Evolutionary conservation across 2,113 vertebrate genomes (phyloP).

Genomic region (Seriola rivoliana): DNA sequence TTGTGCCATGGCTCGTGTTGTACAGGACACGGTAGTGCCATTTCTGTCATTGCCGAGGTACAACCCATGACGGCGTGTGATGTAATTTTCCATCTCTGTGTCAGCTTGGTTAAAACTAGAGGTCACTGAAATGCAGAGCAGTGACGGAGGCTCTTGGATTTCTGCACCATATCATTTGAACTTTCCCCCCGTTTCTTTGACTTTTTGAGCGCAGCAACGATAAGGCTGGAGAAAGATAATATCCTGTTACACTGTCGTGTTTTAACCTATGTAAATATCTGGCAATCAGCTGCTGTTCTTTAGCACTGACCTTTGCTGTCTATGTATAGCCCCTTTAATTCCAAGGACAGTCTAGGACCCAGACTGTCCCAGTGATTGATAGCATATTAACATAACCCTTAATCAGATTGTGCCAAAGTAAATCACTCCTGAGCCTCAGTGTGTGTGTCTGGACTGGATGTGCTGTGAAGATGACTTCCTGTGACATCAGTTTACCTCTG

Average conservation of each 20-base stretch:
- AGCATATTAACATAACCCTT: slow-evolving; percentile 44
- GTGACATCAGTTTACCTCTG: neutral
- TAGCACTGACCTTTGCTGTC: slow-evolving; percentile 14
- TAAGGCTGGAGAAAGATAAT: slow-evolving; percentile 19
- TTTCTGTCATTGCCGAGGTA: slow-evolving; percentile 61
- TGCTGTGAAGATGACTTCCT: neutral
- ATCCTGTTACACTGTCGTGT: neutral
- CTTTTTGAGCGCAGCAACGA: slow-evolving; percentile 22
- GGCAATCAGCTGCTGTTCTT: slow-evolving; percentile 23
- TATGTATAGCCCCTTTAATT: slow-evolving; percentile 46
- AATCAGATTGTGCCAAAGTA: slow-evolving; percentile 52
- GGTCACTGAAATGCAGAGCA: slow-evolving; percentile 27
- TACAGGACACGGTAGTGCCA: slow-evolving; percentile 58
- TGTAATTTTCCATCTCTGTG: slow-evolving; percentile 67
- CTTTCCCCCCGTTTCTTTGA: neutral
- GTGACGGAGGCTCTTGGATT: neutral
- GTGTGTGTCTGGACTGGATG: neutral
- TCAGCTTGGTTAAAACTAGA: slow-evolving; percentile 20
- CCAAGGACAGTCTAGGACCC: slow-evolving; percentile 40
- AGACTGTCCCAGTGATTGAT: slow-evolving; percentile 28
- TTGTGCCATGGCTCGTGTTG: slow-evolving; percentile 59
- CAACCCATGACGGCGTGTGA: slow-evolving; percentile 57
- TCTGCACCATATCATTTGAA: slow-evolving; percentile 20
- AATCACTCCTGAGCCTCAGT: slow-evolving; percentile 25
- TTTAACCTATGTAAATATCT: slow-evolving; percentile 28